Percentiles rank a stretch among this genome's conserved stretches.
These are phyloP conservation scores for Aplocera efformata DNA, from an alignment of 2,888 invertebrate species.

Conservation along the genomic window DNA sequence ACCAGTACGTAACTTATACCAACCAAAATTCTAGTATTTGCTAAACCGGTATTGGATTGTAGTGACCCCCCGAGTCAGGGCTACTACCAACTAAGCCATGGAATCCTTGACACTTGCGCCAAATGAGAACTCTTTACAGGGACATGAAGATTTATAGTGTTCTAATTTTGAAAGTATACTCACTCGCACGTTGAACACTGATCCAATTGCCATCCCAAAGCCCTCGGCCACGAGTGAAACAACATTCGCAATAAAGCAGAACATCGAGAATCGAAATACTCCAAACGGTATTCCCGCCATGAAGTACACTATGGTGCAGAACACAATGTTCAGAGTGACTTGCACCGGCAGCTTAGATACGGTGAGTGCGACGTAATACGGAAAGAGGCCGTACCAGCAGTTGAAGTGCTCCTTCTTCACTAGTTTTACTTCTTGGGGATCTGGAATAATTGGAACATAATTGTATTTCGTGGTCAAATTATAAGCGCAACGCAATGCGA, in stretches of 20 bases:
- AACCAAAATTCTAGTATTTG: too few species aligned
- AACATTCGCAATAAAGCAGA: conserved; percentile 83
- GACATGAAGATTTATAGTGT: too few species aligned
- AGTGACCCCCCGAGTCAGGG: too few species aligned
- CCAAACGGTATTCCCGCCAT: conserved; percentile 86
- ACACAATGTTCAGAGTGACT: conserved; percentile 80
- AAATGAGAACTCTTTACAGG: too few species aligned
- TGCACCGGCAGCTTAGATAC: conserved; percentile 82
- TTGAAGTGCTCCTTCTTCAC: conserved; percentile 86
- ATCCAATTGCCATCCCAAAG: conserved; percentile 88
- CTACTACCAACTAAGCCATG: too few species aligned
- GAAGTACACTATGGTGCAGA: conserved; percentile 81
- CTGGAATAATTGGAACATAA: conserved; percentile 51
- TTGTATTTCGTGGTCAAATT: too few species aligned
- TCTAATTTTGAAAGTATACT: too few species aligned
- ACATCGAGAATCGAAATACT: conserved; percentile 82
- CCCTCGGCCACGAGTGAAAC: conserved; percentile 89
- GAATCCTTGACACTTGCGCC: too few species aligned
- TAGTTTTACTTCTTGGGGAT: conserved; percentile 84
- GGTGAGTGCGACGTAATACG: conserved; percentile 83
- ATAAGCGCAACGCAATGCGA: too few species aligned
- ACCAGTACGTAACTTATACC: too few species aligned
- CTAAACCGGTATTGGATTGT: too few species aligned
- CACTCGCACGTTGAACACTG: conserved; percentile 83
- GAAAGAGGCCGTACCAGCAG: conserved; percentile 83